Base-by-base conservation (phyloP, 2,113 vertebrate genomes). In the Pachyramphus minor region DNA sequence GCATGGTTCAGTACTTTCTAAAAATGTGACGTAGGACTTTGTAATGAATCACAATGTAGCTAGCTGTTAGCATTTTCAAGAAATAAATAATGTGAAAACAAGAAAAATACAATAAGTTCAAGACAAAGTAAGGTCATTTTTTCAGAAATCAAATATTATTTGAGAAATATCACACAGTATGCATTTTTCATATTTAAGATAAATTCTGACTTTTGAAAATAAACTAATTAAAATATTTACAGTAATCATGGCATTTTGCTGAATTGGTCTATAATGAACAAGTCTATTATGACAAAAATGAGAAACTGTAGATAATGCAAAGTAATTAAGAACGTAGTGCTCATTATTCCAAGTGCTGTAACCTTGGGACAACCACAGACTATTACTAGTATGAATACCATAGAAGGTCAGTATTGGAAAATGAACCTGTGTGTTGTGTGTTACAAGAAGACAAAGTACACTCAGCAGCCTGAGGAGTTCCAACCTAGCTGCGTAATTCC, bases 51-150 rank as follows among this genome's bases (percentile, higher is more conserved):
- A 55, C 39, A 39, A 15, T 37, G 39, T 68, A 82, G 60, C 49
- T 18, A 93, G 58, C 52, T 91, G 62, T 45, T 79, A 96, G 91
- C 59, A 49, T 80, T 95, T 83, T 76, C 69, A 79, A 69, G 55
- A 89, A 55, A n/a, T 31, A 71, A 84, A 60, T 33, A 3, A 77
- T 55, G 19, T 63, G 69, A 82, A 93, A 93, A 49, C 20, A 91
- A 89, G 33, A 78, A 88, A 96, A 94, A 72, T 68, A 92, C 2
- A 1, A 0, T 37, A 77, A 42, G n/a, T 41, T 90, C 49, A 68
- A 80, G 58, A 90, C 24, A 72, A 84, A 90, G n/a, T 50, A 74
- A 68, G 59, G 47, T 60, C 0, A 28, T 81, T 68, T 91, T 55
- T 55, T 24, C 45, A 94, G 77, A 87, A 86, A 68, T 49, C 35